Evolutionary conservation across 2,888 invertebrate species (phyloP).

Genomic region (Bedellia somnulentella): DNA sequence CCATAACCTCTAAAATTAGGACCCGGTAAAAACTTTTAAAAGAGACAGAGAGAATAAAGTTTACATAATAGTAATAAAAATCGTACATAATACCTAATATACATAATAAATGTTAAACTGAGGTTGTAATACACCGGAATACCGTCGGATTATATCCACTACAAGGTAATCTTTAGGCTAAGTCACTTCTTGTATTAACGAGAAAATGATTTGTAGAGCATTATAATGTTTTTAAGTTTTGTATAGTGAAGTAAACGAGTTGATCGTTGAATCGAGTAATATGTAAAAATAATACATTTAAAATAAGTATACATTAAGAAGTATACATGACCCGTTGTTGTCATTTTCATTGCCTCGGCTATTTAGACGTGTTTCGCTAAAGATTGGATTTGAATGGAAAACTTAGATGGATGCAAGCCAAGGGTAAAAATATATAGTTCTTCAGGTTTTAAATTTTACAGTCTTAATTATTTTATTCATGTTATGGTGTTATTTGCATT

Average conservation of each 20-base stretch:
- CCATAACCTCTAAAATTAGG: no score
- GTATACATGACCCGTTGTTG: conserved; percentile 21
- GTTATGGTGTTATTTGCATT: no score
- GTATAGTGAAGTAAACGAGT: conserved; percentile 49
- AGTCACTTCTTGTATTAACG: conserved; percentile 53
- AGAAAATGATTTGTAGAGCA: conserved; percentile 52
- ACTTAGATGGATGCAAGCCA: no score
- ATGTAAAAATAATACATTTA: conserved; percentile 39
- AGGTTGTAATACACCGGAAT: conserved; percentile 41
- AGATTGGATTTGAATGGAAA: no score
- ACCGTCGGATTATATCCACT: conserved; percentile 15
- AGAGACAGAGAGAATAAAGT: no score
- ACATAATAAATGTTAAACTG: conserved; percentile 54
- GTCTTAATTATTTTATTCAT: no score
- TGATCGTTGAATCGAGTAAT: conserved; percentile 30
- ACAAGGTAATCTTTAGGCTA: conserved; percentile 23
- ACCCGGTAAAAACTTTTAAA: no score
- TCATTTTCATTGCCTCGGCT: neutral
- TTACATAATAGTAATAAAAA: conserved; percentile 36
- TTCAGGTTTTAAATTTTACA: no score
- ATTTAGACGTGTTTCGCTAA: conserved; percentile 3
- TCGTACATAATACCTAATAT: conserved; percentile 40
- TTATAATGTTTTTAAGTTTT: conserved; percentile 60
- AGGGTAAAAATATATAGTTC: no score
- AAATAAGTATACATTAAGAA: conserved; percentile 50